Conservation (phyloP, 2,797 vertebrate genomes). For the Pelochelys cantorii region DNA sequence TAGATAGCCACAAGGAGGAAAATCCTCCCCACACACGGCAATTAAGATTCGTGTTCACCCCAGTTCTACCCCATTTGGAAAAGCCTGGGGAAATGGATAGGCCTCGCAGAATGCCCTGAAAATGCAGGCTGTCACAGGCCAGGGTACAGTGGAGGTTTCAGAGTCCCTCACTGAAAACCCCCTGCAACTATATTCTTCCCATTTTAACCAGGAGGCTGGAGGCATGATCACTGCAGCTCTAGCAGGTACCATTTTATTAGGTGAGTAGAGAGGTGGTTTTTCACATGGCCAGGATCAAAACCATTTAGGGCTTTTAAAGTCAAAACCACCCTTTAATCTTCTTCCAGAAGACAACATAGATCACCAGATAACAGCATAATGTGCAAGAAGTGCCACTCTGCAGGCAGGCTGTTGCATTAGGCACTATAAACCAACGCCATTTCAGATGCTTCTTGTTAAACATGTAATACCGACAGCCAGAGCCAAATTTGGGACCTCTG, state of each 20-base stretch:
- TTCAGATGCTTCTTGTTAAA: not conserved
- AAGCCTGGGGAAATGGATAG: conserved; percentile 3
- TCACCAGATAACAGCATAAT: not conserved
- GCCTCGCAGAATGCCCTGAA: not conserved
- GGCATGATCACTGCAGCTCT: not conserved
- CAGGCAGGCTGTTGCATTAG: not conserved
- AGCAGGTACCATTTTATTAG: accelerated
- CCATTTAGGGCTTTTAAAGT: not conserved
- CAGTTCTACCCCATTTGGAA: not conserved
- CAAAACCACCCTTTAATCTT: not conserved
- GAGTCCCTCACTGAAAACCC: not conserved
- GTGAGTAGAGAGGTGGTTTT: not conserved
- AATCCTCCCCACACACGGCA: not conserved
- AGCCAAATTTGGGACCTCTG: too few species aligned
- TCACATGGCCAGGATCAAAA: not conserved
- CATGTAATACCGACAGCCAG: too few species aligned
- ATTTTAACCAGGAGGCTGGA: not conserved
- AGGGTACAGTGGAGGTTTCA: not conserved
- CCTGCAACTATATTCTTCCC: accelerated
- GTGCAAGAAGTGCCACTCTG: not conserved
- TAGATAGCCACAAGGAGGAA: not conserved
- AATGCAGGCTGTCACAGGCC: not conserved
- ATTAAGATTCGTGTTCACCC: not conserved
- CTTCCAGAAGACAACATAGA: not conserved
- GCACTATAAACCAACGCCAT: not conserved